Percentiles rank a stretch among this genome's conserved stretches.
phyloP scores from a whole-genome alignment of 2,113 vertebrate genomes.

The Hippocampus barbouri region DNA sequence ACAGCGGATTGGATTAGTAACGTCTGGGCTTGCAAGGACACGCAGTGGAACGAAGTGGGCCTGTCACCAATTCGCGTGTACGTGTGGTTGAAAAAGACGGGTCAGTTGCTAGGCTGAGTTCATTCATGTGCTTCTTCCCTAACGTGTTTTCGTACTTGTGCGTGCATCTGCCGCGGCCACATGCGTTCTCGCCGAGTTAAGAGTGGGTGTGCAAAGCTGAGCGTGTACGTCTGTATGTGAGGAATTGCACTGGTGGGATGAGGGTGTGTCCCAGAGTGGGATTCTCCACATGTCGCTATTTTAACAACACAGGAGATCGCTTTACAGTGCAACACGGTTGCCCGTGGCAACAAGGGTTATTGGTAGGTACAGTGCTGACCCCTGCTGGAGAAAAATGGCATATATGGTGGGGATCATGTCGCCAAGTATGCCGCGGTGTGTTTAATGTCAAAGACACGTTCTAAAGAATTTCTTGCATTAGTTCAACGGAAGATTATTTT shows the following conservation, averaged over 20 bases:
- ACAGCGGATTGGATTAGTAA: slow-evolving; percentile 49
- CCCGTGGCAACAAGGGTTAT: slow-evolving; percentile 17
- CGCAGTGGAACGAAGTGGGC: slow-evolving; percentile 39
- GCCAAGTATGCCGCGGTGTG: background rate
- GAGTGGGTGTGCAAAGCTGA: slow-evolving; percentile 1
- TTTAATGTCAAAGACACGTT: background rate
- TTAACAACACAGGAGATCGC: slow-evolving; percentile 45
- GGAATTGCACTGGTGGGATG: slow-evolving; percentile 47
- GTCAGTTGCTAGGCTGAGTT: slow-evolving; percentile 14
- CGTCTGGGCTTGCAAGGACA: slow-evolving; percentile 47
- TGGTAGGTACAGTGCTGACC: slow-evolving; percentile 48
- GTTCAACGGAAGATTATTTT: background rate
- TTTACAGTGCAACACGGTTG: slow-evolving; percentile 31
- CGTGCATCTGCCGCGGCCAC: slow-evolving; percentile 31
- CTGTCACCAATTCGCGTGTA: background rate
- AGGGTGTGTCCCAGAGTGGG: slow-evolving; percentile 53
- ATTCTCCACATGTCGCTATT: slow-evolving; percentile 52
- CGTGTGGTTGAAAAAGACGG: slow-evolving; percentile 6
- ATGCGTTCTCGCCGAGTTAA: background rate
- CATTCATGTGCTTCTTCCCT: slow-evolving; percentile 18
- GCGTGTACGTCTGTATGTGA: slow-evolving; percentile 16
- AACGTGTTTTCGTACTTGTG: slow-evolving; percentile 15
- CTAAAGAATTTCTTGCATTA: background rate
- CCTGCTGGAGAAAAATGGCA: slow-evolving; percentile 47
- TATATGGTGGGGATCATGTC: background rate